Conservation (phyloP, 2,888 invertebrate genomes). For the Eretmocerus hayati region DNA sequence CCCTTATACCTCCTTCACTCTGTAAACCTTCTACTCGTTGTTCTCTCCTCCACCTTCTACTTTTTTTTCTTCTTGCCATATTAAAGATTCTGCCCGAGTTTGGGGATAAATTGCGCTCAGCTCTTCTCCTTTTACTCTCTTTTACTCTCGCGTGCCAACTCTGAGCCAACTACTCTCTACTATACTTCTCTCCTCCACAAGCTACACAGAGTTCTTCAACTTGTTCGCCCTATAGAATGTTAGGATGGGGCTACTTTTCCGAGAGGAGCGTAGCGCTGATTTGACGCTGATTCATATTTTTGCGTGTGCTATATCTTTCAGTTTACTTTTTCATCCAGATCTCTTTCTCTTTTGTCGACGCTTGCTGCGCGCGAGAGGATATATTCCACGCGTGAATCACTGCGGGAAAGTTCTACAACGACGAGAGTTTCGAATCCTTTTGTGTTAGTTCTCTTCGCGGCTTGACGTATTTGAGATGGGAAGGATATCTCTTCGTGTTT, state of each 20-base stretch:
- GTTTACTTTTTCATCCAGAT: neutral
- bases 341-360: neutral
- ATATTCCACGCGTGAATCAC: conserved; percentile 14
- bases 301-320: neutral
- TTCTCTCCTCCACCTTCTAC: no score
- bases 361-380: neutral
- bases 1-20: no score
- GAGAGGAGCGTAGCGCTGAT: neutral
- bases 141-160: neutral
- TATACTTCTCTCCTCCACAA: no score
- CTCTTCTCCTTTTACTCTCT: neutral
- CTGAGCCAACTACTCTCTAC: no score
- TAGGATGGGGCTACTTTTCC: neutral
- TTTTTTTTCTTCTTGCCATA: neutral
- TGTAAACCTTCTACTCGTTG: no score
- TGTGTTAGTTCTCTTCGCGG: conserved; percentile 8
- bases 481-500: conserved; percentile 12
- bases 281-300: neutral
- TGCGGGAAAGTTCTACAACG: conserved; percentile 3
- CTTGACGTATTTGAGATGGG: conserved; percentile 5
- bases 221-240: neutral
- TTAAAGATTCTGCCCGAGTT: neutral
- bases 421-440: conserved; percentile 5
- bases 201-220: no score
- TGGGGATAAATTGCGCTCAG: neutral